A percentile compares a stretch with the other conserved stretches of the same genome.
Conservation (phyloP, 2,113 vertebrate genomes). For the Alethe castanea region DNA sequence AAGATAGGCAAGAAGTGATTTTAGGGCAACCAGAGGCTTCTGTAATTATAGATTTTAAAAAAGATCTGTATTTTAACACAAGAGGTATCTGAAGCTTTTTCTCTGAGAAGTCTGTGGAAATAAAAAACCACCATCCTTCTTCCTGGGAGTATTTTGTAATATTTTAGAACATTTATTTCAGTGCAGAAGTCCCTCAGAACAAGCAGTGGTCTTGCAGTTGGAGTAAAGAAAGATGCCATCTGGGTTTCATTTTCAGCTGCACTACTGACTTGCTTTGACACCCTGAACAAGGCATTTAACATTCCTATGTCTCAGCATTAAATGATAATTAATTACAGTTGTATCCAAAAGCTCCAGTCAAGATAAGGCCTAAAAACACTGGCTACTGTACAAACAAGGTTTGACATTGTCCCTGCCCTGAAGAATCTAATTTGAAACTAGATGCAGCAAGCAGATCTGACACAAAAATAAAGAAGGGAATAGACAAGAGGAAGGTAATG, state of each 20-base stretch:
- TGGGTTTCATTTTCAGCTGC: conserved; percentile 17
- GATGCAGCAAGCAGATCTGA: background rate
- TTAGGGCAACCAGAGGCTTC: background rate
- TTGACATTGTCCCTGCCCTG: background rate
- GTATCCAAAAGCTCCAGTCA: conserved; percentile 2
- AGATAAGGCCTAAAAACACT: background rate
- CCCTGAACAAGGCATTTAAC: conserved; percentile 23
- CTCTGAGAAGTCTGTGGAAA: background rate
- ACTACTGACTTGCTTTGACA: conserved; percentile 19
- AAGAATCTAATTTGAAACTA: conserved; percentile 20
- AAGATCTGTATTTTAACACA: background rate
- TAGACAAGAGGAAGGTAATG: background rate
- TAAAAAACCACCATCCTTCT: background rate
- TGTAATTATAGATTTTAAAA: background rate
- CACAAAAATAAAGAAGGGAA: conserved; percentile 19
- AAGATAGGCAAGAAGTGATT: background rate
- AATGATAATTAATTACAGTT: conserved; percentile 42
- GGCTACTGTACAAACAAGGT: background rate
- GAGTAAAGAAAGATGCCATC: conserved; percentile 1
- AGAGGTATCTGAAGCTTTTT: background rate
- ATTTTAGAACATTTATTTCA: background rate
- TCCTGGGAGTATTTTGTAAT: background rate
- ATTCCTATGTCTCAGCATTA: conserved; percentile 5
- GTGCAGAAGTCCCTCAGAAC: background rate
- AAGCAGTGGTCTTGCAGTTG: background rate